Percentiles rank a stretch among this genome's conserved stretches.
These are phyloP conservation scores for Chamaetylas fuelleborni DNA, from an alignment of 2,113 vertebrate species.

Conservation along the genomic window DNA sequence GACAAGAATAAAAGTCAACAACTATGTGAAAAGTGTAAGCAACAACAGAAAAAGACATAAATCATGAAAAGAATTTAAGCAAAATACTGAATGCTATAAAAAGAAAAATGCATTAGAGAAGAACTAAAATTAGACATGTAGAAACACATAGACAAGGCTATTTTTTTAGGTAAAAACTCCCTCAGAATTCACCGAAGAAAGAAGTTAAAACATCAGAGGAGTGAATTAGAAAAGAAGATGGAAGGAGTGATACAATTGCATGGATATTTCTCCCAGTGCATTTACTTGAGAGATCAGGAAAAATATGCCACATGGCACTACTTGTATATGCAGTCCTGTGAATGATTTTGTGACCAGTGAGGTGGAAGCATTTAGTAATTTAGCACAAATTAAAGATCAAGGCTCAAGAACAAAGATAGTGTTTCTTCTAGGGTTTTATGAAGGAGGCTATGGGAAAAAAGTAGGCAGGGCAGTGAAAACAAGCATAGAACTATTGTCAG, in stretches of 20 bases:
- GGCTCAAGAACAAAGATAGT: not conserved
- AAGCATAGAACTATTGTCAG: not conserved
- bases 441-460: not conserved
- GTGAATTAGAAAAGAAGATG: not conserved
- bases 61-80: not conserved
- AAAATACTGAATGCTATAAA: not conserved
- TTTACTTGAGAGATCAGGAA: not conserved
- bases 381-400: not conserved
- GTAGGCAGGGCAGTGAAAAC: not conserved
- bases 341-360: not conserved
- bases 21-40: not conserved
- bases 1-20: not conserved
- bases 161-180: not conserved
- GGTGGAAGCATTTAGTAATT: not conserved
- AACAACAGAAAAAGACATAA: not conserved
- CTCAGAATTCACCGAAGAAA: not conserved
- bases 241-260: not conserved
- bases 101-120: not conserved
- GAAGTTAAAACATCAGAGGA: not conserved
- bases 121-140: slow-evolving; percentile 1
- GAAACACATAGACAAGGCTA: not conserved
- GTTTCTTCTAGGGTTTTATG: not conserved
- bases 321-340: not conserved
- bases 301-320: not conserved
- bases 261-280: not conserved